phyloP scores from a whole-genome alignment of 2,888 invertebrate genomes.

The Schizotus pectinicornis region DNA sequence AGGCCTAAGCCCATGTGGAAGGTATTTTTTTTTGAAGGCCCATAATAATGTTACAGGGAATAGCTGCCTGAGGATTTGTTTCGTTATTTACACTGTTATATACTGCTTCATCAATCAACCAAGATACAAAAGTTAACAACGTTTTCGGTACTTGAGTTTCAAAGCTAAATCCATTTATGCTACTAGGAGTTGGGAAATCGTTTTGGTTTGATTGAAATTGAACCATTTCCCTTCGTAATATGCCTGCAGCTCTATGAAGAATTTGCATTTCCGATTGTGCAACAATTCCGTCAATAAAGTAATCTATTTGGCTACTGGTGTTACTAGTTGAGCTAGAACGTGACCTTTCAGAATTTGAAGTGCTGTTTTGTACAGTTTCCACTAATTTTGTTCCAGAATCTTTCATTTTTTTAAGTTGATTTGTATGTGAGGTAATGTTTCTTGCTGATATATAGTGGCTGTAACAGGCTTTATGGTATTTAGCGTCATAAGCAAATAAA shows the following conservation, averaged over 20 bases:
- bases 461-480: constrained; percentile 28
- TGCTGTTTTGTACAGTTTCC: background rate
- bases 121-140: constrained; percentile 14
- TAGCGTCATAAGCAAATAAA: constrained; percentile 28
- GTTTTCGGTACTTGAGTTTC: constrained; percentile 19
- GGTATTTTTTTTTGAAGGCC: constrained; percentile 26
- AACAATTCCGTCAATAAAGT: background rate
- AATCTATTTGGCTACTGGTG: constrained; percentile 4
- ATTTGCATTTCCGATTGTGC: background rate
- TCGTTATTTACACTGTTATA: constrained; percentile 11
- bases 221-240: constrained; percentile 18
- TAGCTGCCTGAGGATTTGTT: constrained; percentile 10
- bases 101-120: constrained; percentile 12
- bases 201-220: constrained; percentile 13
- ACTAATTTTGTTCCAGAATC: background rate
- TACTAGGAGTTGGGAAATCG: constrained; percentile 14
- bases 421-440: too few relatives aligned
- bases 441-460: constrained; percentile 18
- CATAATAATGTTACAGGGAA: constrained; percentile 29
- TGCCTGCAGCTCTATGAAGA: constrained; percentile 11
- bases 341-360: constrained; percentile 1
- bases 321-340: constrained; percentile 2
- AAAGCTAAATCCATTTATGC: constrained; percentile 15
- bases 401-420: too few relatives aligned
- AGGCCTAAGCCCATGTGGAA: constrained; percentile 30